These are phyloP conservation scores for Upupa epops DNA, from an alignment of 2,113 vertebrate species.

Conservation along the genomic window DNA sequence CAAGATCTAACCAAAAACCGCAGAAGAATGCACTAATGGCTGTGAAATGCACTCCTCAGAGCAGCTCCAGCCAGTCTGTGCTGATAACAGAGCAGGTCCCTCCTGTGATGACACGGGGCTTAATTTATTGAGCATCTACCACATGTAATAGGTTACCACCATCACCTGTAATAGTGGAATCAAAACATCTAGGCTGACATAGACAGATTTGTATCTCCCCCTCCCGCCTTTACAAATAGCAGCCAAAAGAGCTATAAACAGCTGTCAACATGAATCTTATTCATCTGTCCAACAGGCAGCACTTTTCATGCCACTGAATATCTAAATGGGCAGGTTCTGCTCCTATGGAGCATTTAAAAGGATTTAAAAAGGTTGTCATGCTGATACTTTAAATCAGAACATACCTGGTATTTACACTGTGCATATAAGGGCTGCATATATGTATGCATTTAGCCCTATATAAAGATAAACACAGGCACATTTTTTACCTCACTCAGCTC, in stretches of 20 bases:
- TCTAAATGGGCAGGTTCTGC: slow-evolving; percentile 37
- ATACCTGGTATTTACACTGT: slow-evolving; percentile 2
- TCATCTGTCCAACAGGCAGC: slow-evolving; percentile 30
- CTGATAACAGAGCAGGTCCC: neutral
- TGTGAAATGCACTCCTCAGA: neutral
- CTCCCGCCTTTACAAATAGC: neutral
- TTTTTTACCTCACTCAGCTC: neutral
- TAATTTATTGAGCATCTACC: slow-evolving; percentile 26
- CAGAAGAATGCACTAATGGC: neutral
- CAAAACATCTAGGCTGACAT: neutral
- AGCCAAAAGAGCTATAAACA: slow-evolving; percentile 48
- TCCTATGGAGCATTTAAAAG: slow-evolving; percentile 22
- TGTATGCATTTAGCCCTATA: neutral
- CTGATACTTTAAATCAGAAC: slow-evolving; percentile 31
- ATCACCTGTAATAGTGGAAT: neutral
- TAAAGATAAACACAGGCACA: neutral
- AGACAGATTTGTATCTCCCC: neutral
- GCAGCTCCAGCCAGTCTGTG: neutral
- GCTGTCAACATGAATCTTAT: slow-evolving; percentile 49
- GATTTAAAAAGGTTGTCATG: slow-evolving; percentile 41
- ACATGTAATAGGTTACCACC: neutral
- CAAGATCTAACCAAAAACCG: neutral
- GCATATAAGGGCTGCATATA: neutral
- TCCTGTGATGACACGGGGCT: neutral
- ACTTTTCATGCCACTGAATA: slow-evolving; percentile 55